A percentile compares a stretch with the other conserved stretches of the same genome.
phyloP scores from a whole-genome alignment of 1,140 invertebrate genomes.

The Drosophila subpulchrella region DNA sequence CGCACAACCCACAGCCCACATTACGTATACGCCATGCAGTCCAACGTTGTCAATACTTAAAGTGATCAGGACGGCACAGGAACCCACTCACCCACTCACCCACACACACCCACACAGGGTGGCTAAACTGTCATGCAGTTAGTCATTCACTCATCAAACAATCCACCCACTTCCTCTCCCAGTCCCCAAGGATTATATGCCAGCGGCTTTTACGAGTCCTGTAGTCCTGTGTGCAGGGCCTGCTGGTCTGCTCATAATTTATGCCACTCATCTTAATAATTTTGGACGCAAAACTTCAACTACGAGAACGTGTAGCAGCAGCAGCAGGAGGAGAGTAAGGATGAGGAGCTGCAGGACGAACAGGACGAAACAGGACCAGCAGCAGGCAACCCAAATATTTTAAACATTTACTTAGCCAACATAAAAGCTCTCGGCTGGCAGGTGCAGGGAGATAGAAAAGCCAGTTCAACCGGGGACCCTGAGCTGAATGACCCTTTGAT shows the following conservation, averaged over 20 bases:
- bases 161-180: constrained; percentile 12
- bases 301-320: constrained; percentile 48
- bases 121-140: constrained; percentile 73
- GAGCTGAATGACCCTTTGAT: constrained; percentile 44
- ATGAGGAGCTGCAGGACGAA: constrained; percentile 9
- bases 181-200: constrained; percentile 71
- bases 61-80: constrained; percentile 58
- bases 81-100: neutral
- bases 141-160: constrained; percentile 80
- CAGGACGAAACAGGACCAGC: constrained; percentile 39
- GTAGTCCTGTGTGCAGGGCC: constrained; percentile 12
- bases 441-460: constrained; percentile 8
- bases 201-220: constrained; percentile 71
- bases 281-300: constrained; percentile 76
- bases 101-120: constrained; percentile 5
- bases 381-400: constrained; percentile 64
- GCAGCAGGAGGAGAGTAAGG: neutral
- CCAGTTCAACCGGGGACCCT: constrained; percentile 7
- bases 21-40: constrained; percentile 59
- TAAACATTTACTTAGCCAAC: constrained; percentile 77
- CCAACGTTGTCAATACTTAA: constrained; percentile 75
- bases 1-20: constrained; percentile 27
- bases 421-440: constrained; percentile 38
- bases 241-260: constrained; percentile 70
- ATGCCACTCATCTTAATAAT: constrained; percentile 83